phyloP scores from a whole-genome alignment of 1,140 invertebrate species.

The roundworm (Caenorhabditis elegans) region WBcel235 BX284605.5:4436001-4436500 shows the following conservation, averaged over 20 bases:
- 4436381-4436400: too few species aligned
- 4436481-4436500: too few species aligned
- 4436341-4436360: background rate
- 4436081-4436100: background rate
- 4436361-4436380: background rate
- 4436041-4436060: too few species aligned
- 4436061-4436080: too few species aligned
- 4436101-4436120: background rate
- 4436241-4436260: background rate
- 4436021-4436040: too few species aligned
- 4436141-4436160: slow-evolving; percentile 24
- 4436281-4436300: background rate
- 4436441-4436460: too few species aligned
- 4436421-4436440: too few species aligned
- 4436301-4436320: slow-evolving; percentile 22
- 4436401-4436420: too few species aligned
- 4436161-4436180: background rate
- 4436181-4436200: background rate
- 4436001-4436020: too few species aligned
- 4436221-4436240: background rate
- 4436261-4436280: background rate
- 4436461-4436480: too few species aligned
- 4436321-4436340: background rate
- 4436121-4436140: slow-evolving; percentile 27
- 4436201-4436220: background rate